phyloP scores from a whole-genome alignment of 1,140 invertebrate species.

The Drosophila truncata region DNA sequence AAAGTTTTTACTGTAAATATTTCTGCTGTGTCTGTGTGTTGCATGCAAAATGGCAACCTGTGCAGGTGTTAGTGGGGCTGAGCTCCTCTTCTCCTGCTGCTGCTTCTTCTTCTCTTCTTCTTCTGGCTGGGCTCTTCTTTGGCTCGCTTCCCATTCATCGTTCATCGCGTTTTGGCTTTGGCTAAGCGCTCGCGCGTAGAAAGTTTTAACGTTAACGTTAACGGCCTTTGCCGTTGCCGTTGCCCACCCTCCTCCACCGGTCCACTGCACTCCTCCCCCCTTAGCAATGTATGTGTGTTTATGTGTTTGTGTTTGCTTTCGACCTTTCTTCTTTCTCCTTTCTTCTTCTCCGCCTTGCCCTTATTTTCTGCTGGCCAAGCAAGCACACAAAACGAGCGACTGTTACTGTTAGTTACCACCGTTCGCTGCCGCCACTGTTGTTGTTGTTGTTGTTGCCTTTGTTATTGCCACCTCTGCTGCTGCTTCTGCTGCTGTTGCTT shows the following conservation, averaged over 20 bases:
- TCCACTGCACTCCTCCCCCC: slow-evolving; percentile 30
- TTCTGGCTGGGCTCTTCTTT: slow-evolving; percentile 50
- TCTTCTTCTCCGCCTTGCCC: slow-evolving; percentile 63
- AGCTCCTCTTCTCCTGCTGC: slow-evolving; percentile 6
- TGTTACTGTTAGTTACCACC: slow-evolving; percentile 71
- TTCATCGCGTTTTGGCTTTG: slow-evolving; percentile 70
- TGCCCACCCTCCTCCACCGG: slow-evolving; percentile 42
- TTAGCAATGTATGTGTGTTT: slow-evolving; percentile 9
- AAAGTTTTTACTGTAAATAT: slow-evolving; percentile 7
- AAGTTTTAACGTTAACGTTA: slow-evolving; percentile 77
- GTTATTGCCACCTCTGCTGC: slow-evolving; percentile 17
- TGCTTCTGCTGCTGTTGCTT: slow-evolving; percentile 3
- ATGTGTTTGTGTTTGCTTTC: slow-evolving; percentile 69
- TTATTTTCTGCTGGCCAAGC: slow-evolving; percentile 67
- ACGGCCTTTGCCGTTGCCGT: slow-evolving; percentile 46
- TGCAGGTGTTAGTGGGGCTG: slow-evolving; percentile 6
- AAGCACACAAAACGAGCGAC: slow-evolving; percentile 53
- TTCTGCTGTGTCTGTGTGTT: neutral
- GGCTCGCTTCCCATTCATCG: slow-evolving; percentile 28
- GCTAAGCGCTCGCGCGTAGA: slow-evolving; percentile 78
- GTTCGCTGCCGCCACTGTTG: slow-evolving; percentile 27
- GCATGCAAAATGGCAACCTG: slow-evolving; percentile 69
- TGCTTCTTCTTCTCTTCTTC: slow-evolving; percentile 13
- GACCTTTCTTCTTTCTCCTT: slow-evolving; percentile 78
- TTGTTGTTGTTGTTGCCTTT: slow-evolving; percentile 13